phyloP scores from a whole-genome alignment of 2,113 vertebrate genomes.

The Numida meleagris region DNA sequence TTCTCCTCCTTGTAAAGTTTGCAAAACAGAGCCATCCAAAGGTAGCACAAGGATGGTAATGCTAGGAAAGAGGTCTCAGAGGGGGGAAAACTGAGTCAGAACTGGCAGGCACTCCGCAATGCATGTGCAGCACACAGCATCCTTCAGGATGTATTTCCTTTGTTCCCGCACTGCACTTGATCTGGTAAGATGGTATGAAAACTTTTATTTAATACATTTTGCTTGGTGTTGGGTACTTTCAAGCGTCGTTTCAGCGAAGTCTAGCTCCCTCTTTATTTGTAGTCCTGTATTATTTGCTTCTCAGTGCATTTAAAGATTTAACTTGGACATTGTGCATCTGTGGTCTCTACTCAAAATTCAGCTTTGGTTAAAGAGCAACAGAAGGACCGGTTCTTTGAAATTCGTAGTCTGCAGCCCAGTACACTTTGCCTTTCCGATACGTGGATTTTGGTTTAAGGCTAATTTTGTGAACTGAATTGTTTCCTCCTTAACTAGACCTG shows the following conservation, averaged over 20 bases:
- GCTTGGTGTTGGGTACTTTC: neutral
- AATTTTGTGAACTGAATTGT: neutral
- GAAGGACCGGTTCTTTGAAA: neutral
- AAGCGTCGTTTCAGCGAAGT: neutral
- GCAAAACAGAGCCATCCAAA: neutral
- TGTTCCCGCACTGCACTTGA: slow-evolving; percentile 12
- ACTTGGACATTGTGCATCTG: neutral
- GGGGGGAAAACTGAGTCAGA: neutral
- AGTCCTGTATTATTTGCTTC: slow-evolving; percentile 35
- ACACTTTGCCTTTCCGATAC: neutral
- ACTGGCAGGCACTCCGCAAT: neutral
- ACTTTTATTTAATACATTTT: neutral
- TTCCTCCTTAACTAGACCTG: neutral
- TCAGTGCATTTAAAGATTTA: slow-evolving; percentile 37
- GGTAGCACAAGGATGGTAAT: neutral
- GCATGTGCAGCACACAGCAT: neutral
- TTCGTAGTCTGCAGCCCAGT: neutral
- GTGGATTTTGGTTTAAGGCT: neutral
- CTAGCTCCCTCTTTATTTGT: neutral
- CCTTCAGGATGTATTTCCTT: neutral
- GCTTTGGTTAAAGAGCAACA: neutral
- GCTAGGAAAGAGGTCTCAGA: neutral
- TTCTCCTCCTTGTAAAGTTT: neutral
- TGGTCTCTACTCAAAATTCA: neutral
- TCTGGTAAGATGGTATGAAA: neutral